These are phyloP conservation scores for Cossypha caffra DNA, from an alignment of 2,797 vertebrate genomes.

Conservation along the genomic window DNA sequence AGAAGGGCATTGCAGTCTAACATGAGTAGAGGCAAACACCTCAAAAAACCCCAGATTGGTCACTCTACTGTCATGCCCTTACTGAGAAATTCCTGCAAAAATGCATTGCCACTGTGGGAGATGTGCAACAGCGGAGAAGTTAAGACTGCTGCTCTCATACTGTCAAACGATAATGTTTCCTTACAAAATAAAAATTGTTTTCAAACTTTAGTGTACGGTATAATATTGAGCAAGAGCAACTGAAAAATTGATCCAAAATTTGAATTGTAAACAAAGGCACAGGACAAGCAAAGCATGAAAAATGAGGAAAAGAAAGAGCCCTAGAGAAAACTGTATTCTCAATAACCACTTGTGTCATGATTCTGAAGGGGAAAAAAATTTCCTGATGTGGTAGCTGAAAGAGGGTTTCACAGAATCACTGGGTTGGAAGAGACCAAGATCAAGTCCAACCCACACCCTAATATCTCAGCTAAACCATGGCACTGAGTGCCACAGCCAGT, in stretches of 20 bases:
- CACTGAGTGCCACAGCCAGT: too few relatives aligned
- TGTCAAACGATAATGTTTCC: background rate
- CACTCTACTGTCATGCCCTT: background rate
- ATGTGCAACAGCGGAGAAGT: background rate
- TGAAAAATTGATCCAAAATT: background rate
- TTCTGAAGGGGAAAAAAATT: background rate
- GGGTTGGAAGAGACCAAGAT: too few relatives aligned
- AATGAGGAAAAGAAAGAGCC: background rate
- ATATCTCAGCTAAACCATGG: too few relatives aligned
- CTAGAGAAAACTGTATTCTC: background rate
- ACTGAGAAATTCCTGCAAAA: background rate
- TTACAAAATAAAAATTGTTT: background rate
- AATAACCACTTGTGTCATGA: background rate
- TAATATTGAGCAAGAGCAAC: background rate
- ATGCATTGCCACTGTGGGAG: background rate
- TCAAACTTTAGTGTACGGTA: background rate
- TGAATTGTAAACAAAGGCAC: background rate
- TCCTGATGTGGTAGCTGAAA: background rate
- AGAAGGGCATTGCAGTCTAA: background rate
- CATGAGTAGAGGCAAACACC: fast-evolving
- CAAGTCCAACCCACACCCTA: too few relatives aligned
- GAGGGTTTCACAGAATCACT: background rate
- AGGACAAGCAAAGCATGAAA: background rate
- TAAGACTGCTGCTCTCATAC: background rate
- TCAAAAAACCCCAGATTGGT: background rate